Percentiles rank a stretch among this genome's conserved stretches.
Conservation (phyloP, 2,113 vertebrate genomes). For the Maccullochella peelii region DNA sequence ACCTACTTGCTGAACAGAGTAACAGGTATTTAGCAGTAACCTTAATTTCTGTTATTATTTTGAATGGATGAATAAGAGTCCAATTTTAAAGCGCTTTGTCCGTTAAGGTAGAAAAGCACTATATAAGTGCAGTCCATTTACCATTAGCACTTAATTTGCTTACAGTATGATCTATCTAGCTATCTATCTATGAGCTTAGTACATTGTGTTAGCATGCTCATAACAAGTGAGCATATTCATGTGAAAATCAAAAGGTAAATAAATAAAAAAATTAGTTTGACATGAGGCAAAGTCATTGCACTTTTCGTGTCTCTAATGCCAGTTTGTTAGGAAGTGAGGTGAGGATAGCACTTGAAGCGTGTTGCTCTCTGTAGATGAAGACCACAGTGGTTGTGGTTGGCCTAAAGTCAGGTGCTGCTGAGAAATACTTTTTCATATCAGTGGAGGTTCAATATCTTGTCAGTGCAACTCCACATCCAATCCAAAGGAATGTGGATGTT, state of each 20-base stretch:
- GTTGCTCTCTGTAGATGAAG: constrained; percentile 14
- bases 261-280: neutral
- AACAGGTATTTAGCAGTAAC: neutral
- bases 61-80: too few relatives aligned
- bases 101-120: too few relatives aligned
- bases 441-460: neutral
- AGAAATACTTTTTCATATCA: constrained; percentile 2
- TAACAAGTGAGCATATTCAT: neutral
- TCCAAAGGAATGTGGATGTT: constrained; percentile 4
- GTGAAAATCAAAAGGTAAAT: neutral
- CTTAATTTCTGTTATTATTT: too few relatives aligned
- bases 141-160: neutral
- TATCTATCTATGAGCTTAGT: neutral
- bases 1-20: neutral
- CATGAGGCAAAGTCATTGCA: neutral
- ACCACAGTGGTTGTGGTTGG: constrained; percentile 17
- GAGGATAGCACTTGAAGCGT: neutral
- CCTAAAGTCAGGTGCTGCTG: neutral
- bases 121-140: too few relatives aligned
- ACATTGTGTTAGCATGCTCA: too few relatives aligned
- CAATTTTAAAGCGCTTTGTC: too few relatives aligned
- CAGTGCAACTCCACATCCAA: neutral
- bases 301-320: neutral
- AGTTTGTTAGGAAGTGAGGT: constrained; percentile 23
- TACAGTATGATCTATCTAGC: neutral